Conservation (phyloP, 2,797 vertebrate genomes). For the Sebastiscus albofasciatus region DNA sequence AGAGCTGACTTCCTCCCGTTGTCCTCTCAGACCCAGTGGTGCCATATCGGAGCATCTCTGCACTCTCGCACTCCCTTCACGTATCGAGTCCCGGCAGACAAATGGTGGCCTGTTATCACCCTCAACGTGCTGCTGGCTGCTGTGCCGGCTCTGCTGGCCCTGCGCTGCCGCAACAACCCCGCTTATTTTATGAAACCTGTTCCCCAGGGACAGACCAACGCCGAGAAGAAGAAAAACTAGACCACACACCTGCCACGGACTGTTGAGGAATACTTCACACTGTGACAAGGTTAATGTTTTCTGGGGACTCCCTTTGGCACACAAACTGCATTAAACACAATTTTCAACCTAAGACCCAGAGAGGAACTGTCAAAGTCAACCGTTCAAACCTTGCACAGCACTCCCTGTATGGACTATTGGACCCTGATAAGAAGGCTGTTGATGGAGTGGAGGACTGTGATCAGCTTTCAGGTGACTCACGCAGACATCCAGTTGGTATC, state of each 20-base stretch:
- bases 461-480: conserved; percentile 53
- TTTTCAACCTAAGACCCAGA: conserved; percentile 34
- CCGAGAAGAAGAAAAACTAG: conserved; percentile 84
- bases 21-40: conserved; percentile 89
- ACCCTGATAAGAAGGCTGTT: conserved; percentile 73
- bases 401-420: conserved; percentile 75
- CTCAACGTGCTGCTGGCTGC: conserved; percentile 83
- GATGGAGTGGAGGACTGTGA: conserved; percentile 50
- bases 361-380: conserved; percentile 38
- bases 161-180: conserved; percentile 83
- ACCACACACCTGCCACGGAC: conserved; percentile 8
- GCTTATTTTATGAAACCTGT: conserved; percentile 83
- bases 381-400: conserved; percentile 35
- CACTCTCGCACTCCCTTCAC: conserved; percentile 92
- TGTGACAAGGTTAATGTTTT: conserved; percentile 36
- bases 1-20: neutral
- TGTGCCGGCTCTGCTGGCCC: conserved; percentile 84
- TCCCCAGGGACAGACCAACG: conserved; percentile 42
- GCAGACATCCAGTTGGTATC: conserved; percentile 18
- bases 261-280: conserved; percentile 25
- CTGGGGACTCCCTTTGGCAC: conserved; percentile 7
- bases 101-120: conserved; percentile 82
- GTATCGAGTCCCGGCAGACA: conserved; percentile 90
- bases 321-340: conserved; percentile 44
- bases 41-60: conserved; percentile 91